Conservation (phyloP, 2,888 invertebrate genomes). For the Drosophila paranaensis region DNA sequence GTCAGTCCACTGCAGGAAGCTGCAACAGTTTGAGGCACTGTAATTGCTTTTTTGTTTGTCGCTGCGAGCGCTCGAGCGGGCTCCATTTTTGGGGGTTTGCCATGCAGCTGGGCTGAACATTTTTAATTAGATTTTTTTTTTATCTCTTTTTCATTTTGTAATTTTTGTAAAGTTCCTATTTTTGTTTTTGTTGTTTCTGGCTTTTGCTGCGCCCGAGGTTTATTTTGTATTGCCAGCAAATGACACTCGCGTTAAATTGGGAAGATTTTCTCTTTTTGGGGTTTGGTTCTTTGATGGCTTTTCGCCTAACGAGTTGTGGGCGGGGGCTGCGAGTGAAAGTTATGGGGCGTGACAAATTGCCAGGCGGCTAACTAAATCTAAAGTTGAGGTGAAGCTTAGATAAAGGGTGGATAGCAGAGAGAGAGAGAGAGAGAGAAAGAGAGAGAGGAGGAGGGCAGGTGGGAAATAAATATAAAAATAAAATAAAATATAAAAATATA, state of each 20-base stretch:
- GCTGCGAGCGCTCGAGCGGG: constrained; percentile 35
- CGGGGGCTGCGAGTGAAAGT: constrained; percentile 39
- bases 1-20: constrained; percentile 63
- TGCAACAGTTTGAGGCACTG: constrained; percentile 81
- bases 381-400: background rate
- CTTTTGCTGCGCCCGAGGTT: constrained; percentile 57
- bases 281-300: constrained; percentile 29
- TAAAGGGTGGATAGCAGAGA: background rate
- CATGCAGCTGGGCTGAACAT: constrained; percentile 60
- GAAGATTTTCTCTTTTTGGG: constrained; percentile 12
- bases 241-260: constrained; percentile 72
- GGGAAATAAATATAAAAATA: too few species aligned
- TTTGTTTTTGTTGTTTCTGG: constrained; percentile 13
- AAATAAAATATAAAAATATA: too few species aligned
- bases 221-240: constrained; percentile 64
- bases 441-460: background rate
- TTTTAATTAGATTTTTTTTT: constrained; percentile 77
- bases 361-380: constrained; percentile 1
- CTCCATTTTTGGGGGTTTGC: constrained; percentile 19
- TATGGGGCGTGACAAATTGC: constrained; percentile 67
- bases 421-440: too few species aligned
- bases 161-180: constrained; percentile 48
- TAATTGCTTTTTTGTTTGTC: constrained; percentile 82
- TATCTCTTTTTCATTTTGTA: constrained; percentile 29
- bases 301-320: constrained; percentile 63